Conservation (phyloP, 2,888 invertebrate species). For the Ariolimax columbianus region DNA sequence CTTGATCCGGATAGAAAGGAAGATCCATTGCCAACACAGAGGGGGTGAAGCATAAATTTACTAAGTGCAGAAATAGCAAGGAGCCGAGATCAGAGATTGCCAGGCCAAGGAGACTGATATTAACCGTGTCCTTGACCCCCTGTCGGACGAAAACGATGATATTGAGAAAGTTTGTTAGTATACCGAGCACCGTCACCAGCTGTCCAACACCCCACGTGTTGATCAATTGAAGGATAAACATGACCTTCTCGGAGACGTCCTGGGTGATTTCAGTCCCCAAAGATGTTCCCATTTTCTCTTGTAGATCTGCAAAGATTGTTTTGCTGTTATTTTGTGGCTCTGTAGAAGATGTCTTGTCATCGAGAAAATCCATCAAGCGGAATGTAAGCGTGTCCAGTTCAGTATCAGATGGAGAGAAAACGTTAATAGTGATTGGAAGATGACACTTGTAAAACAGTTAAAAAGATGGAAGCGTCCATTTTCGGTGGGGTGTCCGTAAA, state of each 20-base stretch:
- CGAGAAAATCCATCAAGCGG: too few species aligned
- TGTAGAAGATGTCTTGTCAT: too few species aligned
- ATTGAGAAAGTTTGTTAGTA: background rate
- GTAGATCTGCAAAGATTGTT: too few species aligned
- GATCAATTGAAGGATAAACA: background rate
- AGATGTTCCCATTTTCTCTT: background rate
- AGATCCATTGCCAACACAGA: background rate
- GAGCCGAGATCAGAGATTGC: constrained; percentile 4
- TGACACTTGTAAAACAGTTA: too few species aligned
- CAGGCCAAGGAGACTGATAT: constrained; percentile 13
- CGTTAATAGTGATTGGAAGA: too few species aligned
- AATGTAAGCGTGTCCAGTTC: too few species aligned
- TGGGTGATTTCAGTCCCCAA: background rate
- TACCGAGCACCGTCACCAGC: background rate
- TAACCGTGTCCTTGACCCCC: constrained; percentile 4
- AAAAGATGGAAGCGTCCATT: too few species aligned
- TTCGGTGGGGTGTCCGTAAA: too few species aligned
- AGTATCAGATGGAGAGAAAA: too few species aligned
- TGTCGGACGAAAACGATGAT: background rate
- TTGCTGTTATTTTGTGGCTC: too few species aligned
- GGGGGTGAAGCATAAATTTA: constrained; percentile 24
- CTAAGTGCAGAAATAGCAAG: background rate
- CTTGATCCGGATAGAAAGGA: constrained; percentile 8
- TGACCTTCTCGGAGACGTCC: background rate
- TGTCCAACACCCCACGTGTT: constrained; percentile 17